A percentile compares a stretch with the other conserved stretches of the same genome.
These are phyloP conservation scores for Hippocampus guttulatus DNA, from an alignment of 2,113 vertebrate species.

Conservation along the genomic window DNA sequence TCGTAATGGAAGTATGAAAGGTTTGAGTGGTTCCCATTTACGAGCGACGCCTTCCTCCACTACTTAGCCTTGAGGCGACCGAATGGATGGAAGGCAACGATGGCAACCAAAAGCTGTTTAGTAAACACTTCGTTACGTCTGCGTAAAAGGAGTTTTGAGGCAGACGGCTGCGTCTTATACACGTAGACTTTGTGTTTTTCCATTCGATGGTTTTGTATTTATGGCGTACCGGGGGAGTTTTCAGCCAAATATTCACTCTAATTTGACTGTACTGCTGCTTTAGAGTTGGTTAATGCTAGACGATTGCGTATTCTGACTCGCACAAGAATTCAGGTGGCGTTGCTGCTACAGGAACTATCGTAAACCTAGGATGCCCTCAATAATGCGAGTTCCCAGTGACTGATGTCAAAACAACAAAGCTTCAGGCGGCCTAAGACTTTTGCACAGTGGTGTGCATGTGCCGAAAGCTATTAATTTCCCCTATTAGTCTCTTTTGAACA, in stretches of 20 bases:
- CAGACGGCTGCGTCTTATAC: neutral
- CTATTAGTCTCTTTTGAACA: slow-evolving; percentile 19
- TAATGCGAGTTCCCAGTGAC: neutral
- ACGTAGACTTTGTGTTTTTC: neutral
- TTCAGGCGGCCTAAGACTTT: neutral
- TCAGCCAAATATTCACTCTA: neutral
- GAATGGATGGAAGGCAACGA: slow-evolving; percentile 23
- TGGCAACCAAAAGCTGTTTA: slow-evolving; percentile 22
- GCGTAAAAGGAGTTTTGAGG: neutral
- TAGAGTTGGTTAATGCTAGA: neutral
- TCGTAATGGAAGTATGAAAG: slow-evolving; percentile 42
- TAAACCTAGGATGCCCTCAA: neutral
- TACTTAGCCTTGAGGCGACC: slow-evolving; percentile 53
- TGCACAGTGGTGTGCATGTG: neutral
- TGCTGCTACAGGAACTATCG: neutral
- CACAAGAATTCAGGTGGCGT: neutral
- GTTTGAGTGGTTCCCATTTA: slow-evolving; percentile 47
- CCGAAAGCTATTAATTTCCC: slow-evolving; percentile 27
- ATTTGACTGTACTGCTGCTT: neutral
- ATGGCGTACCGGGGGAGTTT: too few species aligned
- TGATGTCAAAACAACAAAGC: slow-evolving; percentile 1
- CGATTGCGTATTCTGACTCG: neutral
- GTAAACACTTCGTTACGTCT: slow-evolving; percentile 20
- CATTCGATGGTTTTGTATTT: neutral
- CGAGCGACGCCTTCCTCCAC: slow-evolving; percentile 31